Percentiles rank a stretch among this genome's conserved stretches.
These are phyloP conservation scores for Ceryle rudis DNA, from an alignment of 2,797 vertebrate species.

Conservation along the genomic window DNA sequence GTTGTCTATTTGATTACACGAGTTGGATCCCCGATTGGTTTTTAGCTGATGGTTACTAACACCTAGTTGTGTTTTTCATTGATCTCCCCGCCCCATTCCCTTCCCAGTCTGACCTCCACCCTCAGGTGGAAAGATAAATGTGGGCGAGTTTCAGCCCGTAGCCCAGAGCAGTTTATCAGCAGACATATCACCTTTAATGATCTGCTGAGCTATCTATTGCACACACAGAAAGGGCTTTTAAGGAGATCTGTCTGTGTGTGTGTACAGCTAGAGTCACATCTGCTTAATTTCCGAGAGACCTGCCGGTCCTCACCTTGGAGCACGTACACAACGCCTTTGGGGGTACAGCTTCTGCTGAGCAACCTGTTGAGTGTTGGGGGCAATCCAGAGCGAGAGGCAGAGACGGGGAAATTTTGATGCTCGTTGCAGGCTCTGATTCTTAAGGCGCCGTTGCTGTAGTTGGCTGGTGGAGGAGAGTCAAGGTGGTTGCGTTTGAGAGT, in stretches of 20 bases:
- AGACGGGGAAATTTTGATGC: fast-evolving
- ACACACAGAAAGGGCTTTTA: fast-evolving
- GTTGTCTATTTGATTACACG: neutral
- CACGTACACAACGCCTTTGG: neutral
- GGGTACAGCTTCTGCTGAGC: neutral
- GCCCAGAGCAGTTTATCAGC: neutral
- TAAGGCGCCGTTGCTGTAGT: fast-evolving
- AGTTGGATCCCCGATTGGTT: neutral
- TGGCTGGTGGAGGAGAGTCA: neutral
- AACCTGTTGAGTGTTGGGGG: neutral
- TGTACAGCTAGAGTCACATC: fast-evolving
- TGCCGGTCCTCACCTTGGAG: fast-evolving
- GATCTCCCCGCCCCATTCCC: neutral
- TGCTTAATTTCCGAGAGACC: neutral
- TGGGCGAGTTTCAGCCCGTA: neutral
- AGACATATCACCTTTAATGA: fast-evolving
- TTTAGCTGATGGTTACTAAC: constrained; percentile 20
- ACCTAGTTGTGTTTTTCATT: neutral
- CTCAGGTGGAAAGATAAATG: neutral
- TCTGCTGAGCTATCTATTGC: fast-evolving
- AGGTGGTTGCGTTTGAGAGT: fast-evolving
- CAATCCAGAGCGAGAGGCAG: neutral
- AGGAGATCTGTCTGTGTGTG: too few relatives aligned
- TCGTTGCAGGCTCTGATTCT: neutral
- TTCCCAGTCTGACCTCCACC: neutral